Conservation (phyloP, 1,140 invertebrate species). For the Papilio xuthus region DNA sequence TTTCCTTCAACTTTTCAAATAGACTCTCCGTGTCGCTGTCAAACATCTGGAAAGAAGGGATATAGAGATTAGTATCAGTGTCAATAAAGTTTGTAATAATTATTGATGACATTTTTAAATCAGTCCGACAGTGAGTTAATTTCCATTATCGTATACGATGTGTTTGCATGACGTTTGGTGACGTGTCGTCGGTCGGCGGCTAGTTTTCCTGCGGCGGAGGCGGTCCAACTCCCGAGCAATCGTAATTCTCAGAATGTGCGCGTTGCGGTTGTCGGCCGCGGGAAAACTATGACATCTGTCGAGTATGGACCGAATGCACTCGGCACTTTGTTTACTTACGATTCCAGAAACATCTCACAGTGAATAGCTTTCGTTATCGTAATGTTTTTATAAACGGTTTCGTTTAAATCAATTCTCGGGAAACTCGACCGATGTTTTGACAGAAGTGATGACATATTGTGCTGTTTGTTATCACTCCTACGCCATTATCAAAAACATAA, state of each 20-base stretch:
- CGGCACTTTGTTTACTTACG: background rate
- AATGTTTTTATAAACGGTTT: conserved; percentile 20
- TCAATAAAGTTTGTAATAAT: too few relatives aligned
- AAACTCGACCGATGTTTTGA: background rate
- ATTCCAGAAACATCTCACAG: background rate
- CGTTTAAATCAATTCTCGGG: background rate
- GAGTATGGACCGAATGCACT: background rate
- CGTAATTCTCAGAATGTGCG: background rate
- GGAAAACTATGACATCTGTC: background rate
- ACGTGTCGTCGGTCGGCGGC: background rate
- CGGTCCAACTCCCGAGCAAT: background rate
- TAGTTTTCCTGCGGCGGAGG: background rate
- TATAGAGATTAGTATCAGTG: background rate
- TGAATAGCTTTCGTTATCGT: background rate
- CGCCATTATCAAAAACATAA: too few relatives aligned
- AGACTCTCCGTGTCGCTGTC: conserved; percentile 62
- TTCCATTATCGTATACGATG: too few relatives aligned
- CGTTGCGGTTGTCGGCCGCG: background rate
- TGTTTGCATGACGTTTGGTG: background rate
- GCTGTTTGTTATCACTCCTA: background rate
- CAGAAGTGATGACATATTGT: background rate
- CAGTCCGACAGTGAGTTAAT: too few relatives aligned
- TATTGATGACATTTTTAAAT: too few relatives aligned
- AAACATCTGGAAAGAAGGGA: conserved; percentile 51
- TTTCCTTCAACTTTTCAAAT: conserved; percentile 56